Evolutionary conservation across 2,888 invertebrate genomes (phyloP), one percentile per base, ranked within the genome.

Genomic region (Junonia oenone): DNA sequence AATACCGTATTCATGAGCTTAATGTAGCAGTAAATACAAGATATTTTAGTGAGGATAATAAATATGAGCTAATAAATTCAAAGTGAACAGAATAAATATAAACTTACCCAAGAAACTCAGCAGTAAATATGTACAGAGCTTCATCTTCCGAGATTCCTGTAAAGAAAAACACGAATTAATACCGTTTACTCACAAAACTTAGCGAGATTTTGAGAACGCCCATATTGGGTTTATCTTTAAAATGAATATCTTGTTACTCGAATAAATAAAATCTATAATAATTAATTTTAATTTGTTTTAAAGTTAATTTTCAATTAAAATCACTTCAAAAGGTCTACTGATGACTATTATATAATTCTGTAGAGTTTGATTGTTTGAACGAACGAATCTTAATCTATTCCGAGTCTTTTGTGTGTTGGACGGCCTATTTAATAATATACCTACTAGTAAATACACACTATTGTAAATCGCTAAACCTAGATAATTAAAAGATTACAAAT

Each of bases 91-190:
- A 26, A 43, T 22, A 65, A 66, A 59, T 49, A 55, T 51, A 46
- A 62, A 84, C 89, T 88, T 77, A 90, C 89, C 89, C 75, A 89
- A 81, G 78, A 86, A 87, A 83, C 84, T 86, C 69, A 90, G 75
- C 69, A 90, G 78, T 74, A 89, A 78, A 72, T 85, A 87, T 78
- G 81, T 79, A 77, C 77, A 84, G 72, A 85, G 80, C 85, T 83
- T 86, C 89, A 90, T 90, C 71, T 83, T 89, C 71, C 71, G 65
- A 73, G 72, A 73, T 81, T 78, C 77, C 89, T 88, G 86, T 83
- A 83, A 71, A 76, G 69, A 71, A 76, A 72, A 73, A 73, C 55
- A 64, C 19, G 45, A 47, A 61, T 68, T 66, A 66, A 63, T 68
- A 61, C 49, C 40, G 55, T 62, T 64, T 64, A 45, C 55, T 63